Evolutionary conservation across 1,140 invertebrate genomes (phyloP).

Genomic region (Lethrus apterus): DNA sequence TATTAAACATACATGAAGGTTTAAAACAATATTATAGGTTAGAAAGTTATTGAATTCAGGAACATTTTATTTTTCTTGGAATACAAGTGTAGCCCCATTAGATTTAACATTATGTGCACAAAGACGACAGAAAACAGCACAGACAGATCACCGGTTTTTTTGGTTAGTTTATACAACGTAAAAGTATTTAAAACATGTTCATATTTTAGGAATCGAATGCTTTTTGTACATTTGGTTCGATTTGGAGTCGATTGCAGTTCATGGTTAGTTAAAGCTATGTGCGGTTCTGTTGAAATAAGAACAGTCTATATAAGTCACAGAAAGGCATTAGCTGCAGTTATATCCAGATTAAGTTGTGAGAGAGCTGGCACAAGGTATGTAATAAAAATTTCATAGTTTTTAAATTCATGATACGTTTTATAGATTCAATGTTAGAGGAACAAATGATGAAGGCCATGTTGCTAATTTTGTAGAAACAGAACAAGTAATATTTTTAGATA

Average conservation of each 20-base stretch:
- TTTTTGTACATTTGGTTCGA: slow-evolving; percentile 85
- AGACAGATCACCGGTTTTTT: slow-evolving; percentile 92
- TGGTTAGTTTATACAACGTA: slow-evolving; percentile 51
- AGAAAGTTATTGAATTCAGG: slow-evolving; percentile 90
- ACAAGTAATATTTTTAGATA: slow-evolving; percentile 88
- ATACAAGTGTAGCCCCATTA: slow-evolving; percentile 40
- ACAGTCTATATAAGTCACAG: slow-evolving; percentile 92
- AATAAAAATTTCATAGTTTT: slow-evolving; percentile 5
- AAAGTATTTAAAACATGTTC: slow-evolving; percentile 7
- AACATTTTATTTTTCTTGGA: slow-evolving; percentile 94
- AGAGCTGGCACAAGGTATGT: slow-evolving; percentile 77
- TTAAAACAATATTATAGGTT: slow-evolving; percentile 41
- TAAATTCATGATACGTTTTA: slow-evolving; percentile 17
- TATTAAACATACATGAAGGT: slow-evolving; percentile 6
- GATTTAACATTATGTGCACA: slow-evolving; percentile 93
- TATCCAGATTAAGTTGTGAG: slow-evolving; percentile 95
- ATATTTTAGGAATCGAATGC: slow-evolving; percentile 73
- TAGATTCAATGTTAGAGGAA: slow-evolving; percentile 95
- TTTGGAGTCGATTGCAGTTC: slow-evolving; percentile 80
- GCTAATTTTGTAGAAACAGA: slow-evolving; percentile 99
- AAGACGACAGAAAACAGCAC: slow-evolving; percentile 64
- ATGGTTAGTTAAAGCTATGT: slow-evolving; percentile 91
- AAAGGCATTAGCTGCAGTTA: slow-evolving; percentile 86
- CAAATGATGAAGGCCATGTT: slow-evolving; percentile 97
- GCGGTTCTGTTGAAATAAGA: slow-evolving; percentile 91